These are phyloP conservation scores for Trichogramma dendrolimi DNA, from an alignment of 2,888 invertebrate genomes.

Conservation along the genomic window DNA sequence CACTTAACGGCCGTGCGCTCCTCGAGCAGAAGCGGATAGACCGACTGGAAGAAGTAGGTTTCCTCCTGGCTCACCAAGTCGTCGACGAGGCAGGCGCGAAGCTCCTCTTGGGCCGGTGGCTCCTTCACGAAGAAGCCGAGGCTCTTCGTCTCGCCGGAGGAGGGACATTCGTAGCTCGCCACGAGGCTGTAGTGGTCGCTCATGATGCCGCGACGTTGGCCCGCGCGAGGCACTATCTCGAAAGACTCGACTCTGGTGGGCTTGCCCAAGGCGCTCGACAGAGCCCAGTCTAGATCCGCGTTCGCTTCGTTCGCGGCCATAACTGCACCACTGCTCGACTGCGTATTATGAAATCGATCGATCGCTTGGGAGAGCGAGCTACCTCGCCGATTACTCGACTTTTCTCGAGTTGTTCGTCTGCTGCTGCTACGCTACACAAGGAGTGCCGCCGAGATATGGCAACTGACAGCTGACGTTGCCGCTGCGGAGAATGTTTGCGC, in stretches of 20 bases:
- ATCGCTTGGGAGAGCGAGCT: too few species aligned
- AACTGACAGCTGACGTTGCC: too few species aligned
- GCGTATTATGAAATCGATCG: too few species aligned
- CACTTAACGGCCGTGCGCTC: neutral
- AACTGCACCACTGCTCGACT: too few species aligned
- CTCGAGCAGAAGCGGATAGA: slow-evolving; percentile 8
- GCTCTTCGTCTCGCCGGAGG: neutral
- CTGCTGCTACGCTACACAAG: too few species aligned
- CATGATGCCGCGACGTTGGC: slow-evolving; percentile 13
- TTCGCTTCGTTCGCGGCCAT: too few species aligned
- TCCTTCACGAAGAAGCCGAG: slow-evolving; percentile 16
- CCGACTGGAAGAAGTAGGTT: slow-evolving; percentile 2
- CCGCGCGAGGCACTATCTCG: neutral
- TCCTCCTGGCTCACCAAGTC: slow-evolving; percentile 9
- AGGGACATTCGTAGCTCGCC: neutral
- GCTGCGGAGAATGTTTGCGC: too few species aligned
- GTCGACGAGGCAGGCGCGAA: neutral
- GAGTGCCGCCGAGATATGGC: too few species aligned
- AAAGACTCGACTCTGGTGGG: slow-evolving; percentile 2
- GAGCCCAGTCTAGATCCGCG: too few species aligned
- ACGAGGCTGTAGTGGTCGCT: slow-evolving; percentile 7
- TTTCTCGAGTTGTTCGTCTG: too few species aligned
- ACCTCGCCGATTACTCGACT: too few species aligned
- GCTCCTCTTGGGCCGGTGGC: neutral
- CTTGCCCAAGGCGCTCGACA: too few species aligned